These are phyloP conservation scores for Metopolophium dirhodum DNA, from an alignment of 1,140 invertebrate species.

Conservation along the genomic window DNA sequence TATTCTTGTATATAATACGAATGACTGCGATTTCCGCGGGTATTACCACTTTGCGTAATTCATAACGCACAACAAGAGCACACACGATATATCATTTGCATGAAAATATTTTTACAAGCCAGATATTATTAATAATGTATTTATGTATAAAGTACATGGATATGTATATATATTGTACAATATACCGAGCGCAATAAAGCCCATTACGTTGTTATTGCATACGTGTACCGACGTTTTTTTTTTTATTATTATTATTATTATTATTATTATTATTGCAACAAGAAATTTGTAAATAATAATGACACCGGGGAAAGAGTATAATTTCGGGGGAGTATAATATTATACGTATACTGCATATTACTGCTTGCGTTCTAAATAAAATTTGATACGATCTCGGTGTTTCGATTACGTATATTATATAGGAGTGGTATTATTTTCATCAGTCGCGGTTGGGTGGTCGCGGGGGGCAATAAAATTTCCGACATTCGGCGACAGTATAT, in stretches of 20 bases:
- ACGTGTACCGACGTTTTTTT: conserved; percentile 44
- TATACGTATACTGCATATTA: not conserved
- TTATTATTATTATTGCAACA: conserved; percentile 25
- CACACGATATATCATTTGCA: conserved; percentile 4
- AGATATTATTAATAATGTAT: conserved; percentile 8
- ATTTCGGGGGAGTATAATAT: not conserved
- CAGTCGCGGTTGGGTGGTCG: not conserved
- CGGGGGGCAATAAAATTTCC: conserved; percentile 49
- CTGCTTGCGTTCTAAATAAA: conserved; percentile 43
- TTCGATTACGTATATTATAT: conserved; percentile 44
- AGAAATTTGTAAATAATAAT: conserved; percentile 57
- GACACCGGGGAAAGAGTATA: conserved; percentile 18
- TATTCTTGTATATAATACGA: not conserved
- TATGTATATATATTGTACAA: not conserved
- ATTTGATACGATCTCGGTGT: conserved; percentile 56
- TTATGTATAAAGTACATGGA: not conserved
- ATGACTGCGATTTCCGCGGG: conserved; percentile 7
- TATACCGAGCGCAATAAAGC: not conserved
- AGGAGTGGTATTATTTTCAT: conserved; percentile 47
- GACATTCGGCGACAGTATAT: conserved; percentile 18
- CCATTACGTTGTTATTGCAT: conserved; percentile 49
- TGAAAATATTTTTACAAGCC: conserved; percentile 45
- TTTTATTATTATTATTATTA: too few relatives aligned
- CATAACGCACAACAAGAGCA: conserved; percentile 28
- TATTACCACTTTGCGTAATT: conserved; percentile 26